phyloP scores from a whole-genome alignment of 1,140 invertebrate genomes.

The Danaus plexippus region DNA sequence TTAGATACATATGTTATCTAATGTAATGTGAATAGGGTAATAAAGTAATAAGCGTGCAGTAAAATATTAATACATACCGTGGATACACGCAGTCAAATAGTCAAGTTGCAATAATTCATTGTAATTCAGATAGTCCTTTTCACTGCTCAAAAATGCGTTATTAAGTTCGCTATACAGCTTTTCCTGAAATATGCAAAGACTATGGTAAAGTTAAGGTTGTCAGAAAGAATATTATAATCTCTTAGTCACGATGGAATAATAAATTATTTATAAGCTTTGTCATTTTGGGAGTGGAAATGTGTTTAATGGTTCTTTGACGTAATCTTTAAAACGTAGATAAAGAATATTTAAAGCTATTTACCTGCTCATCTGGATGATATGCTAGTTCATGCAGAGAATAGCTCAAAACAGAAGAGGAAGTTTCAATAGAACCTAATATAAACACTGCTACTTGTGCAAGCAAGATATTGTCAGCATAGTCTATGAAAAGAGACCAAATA shows the following conservation, averaged over 20 bases:
- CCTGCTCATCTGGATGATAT: conserved; percentile 77
- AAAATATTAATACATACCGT: conserved; percentile 26
- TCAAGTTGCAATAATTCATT: conserved; percentile 75
- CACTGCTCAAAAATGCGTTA: conserved; percentile 54
- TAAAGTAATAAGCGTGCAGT: not conserved
- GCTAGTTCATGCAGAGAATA: conserved; percentile 79
- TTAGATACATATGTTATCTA: too few species aligned
- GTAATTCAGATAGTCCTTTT: conserved; percentile 72
- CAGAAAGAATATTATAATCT: too few species aligned
- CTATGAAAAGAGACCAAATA: conserved; percentile 28
- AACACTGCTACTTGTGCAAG: conserved; percentile 80
- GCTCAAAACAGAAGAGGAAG: conserved; percentile 79
- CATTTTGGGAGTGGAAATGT: too few species aligned
- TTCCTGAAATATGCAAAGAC: conserved; percentile 34
- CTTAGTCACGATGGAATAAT: too few species aligned
- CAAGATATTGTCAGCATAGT: conserved; percentile 73
- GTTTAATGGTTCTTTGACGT: not conserved
- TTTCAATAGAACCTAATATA: conserved; percentile 84
- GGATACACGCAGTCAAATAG: conserved; percentile 73
- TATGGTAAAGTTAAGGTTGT: not conserved
- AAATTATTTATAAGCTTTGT: too few species aligned
- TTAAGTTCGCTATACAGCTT: conserved; percentile 76
- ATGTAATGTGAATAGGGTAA: too few species aligned
- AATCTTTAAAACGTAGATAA: not conserved
- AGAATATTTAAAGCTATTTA: conserved; percentile 18